Evolutionary conservation across 2,888 invertebrate species (phyloP).

Genomic region (Agriopis aurantiaria): DNA sequence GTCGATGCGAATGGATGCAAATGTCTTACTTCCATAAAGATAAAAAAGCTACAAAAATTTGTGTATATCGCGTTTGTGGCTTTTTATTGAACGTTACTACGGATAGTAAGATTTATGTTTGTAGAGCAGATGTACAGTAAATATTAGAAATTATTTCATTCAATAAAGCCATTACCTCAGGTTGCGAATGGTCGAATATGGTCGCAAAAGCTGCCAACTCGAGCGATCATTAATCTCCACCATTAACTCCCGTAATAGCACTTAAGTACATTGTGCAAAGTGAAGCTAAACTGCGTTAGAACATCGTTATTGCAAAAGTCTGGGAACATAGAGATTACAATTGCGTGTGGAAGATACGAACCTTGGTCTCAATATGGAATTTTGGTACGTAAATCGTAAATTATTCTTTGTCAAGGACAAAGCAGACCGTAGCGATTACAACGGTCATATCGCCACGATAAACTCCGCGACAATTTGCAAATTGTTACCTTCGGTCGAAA

Average conservation of each 20-base stretch:
- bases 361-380: conserved; percentile 17
- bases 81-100: too few relatives aligned
- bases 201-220: not conserved
- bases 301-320: conserved; percentile 20
- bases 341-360: conserved; percentile 16
- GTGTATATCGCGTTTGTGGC: too few relatives aligned
- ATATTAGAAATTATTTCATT: not conserved
- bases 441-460: too few relatives aligned
- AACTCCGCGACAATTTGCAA: not conserved
- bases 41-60: too few relatives aligned
- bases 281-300: conserved; percentile 14
- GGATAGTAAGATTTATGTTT: too few relatives aligned
- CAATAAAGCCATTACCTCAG: not conserved
- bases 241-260: conserved; percentile 20
- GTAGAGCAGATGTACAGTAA: too few relatives aligned
- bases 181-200: not conserved
- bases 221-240: conserved; percentile 12
- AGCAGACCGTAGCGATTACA: too few relatives aligned
- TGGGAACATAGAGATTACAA: conserved; percentile 21
- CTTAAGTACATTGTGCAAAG: conserved; percentile 15
- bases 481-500: not conserved
- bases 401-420: conserved; percentile 17
- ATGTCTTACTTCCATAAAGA: too few relatives aligned
- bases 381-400: conserved; percentile 10
- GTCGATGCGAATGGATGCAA: too few relatives aligned